Conservation (phyloP, 1,140 invertebrate species). For the Delia radicum region DNA sequence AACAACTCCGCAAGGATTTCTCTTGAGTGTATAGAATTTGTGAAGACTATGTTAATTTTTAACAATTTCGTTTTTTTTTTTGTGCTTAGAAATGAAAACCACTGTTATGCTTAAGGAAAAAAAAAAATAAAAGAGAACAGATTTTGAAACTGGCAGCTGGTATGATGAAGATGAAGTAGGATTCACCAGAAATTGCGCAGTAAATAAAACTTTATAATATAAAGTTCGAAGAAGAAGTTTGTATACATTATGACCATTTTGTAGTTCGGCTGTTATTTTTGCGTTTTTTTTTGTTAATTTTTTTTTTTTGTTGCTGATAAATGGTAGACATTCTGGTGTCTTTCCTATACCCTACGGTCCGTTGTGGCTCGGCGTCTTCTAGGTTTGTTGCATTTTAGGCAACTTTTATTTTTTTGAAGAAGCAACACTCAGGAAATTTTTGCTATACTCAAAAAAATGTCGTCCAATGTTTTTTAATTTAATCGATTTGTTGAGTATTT, state of each 20-base stretch:
- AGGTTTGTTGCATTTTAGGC: too few species aligned
- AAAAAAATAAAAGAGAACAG: neutral
- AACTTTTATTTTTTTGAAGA: too few species aligned
- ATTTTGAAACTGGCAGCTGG: constrained; percentile 16
- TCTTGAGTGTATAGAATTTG: neutral
- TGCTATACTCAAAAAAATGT: too few species aligned
- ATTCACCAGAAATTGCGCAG: constrained; percentile 18
- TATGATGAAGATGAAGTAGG: neutral
- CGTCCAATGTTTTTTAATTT: too few species aligned
- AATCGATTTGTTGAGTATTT: too few species aligned
- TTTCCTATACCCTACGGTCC: neutral
- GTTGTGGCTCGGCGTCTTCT: too few species aligned
- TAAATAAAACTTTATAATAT: constrained; percentile 6
- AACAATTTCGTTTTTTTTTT: neutral
- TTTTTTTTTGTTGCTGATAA: neutral
- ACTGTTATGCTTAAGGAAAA: neutral
- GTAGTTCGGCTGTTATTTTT: too few species aligned
- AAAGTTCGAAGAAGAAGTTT: constrained; percentile 3
- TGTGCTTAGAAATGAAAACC: neutral
- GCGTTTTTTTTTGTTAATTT: constrained; percentile 6
- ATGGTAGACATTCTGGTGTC: constrained; percentile 21
- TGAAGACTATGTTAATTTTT: neutral
- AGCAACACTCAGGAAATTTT: too few species aligned
- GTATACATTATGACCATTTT: too few species aligned
- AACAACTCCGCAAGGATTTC: neutral